Conservation (phyloP, 2,888 invertebrate genomes). For the Cryptus viduatorius region DNA sequence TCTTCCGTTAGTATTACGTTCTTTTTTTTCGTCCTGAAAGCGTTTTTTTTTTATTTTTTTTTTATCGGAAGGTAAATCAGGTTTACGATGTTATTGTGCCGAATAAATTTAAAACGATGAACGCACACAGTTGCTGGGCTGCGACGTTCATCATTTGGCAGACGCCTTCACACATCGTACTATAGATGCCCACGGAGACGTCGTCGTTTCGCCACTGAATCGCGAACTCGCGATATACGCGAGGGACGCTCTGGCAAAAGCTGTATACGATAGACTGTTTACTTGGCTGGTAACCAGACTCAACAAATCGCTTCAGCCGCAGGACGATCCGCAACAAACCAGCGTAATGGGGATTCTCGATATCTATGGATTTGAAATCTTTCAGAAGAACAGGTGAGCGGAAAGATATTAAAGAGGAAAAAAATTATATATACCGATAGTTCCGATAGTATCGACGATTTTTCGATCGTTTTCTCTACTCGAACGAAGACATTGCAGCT, state of each 20-base stretch:
- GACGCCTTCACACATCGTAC: conserved; percentile 93
- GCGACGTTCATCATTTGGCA: conserved; percentile 88
- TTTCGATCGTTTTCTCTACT: not conserved
- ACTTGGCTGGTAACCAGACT: conserved; percentile 94
- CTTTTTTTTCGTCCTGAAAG: no score
- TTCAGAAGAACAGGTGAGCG: conserved; percentile 92
- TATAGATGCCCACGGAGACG: conserved; percentile 94
- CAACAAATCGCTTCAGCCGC: conserved; percentile 90
- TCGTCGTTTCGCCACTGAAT: conserved; percentile 92
- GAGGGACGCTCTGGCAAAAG: conserved; percentile 95
- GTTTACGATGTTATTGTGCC: no score
- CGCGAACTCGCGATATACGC: conserved; percentile 94
- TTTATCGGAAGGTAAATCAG: no score
- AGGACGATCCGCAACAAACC: conserved; percentile 86
- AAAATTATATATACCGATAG: not conserved
- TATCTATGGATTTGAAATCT: conserved; percentile 98
- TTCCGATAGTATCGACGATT: not conserved
- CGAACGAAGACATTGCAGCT: not conserved
- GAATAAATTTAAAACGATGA: conserved; percentile 20
- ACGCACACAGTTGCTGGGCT: conserved; percentile 89
- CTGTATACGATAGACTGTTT: conserved; percentile 95
- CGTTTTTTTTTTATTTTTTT: no score
- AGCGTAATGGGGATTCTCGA: conserved; percentile 95
- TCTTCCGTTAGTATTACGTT: conserved; percentile 87
- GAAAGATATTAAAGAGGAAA: not conserved